A percentile compares a stretch with the other conserved stretches of the same genome.
Conservation (phyloP, 2,113 vertebrate species). For the Nothocercus julius region DNA sequence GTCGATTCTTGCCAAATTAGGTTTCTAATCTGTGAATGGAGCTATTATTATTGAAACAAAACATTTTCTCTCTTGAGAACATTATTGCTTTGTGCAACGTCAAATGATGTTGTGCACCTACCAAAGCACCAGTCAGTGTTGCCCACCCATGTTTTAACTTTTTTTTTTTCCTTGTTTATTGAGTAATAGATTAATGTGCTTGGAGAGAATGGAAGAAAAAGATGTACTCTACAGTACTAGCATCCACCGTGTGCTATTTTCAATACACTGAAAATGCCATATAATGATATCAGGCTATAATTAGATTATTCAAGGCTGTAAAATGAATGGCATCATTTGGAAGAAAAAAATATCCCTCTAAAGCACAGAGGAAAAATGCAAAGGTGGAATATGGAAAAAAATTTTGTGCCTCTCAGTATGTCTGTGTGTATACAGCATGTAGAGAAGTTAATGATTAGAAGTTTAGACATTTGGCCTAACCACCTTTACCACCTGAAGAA, state of each 20-base stretch:
- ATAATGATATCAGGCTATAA: neutral
- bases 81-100: constrained; percentile 11
- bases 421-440: neutral
- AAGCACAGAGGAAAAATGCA: neutral
- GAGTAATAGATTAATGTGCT: neutral
- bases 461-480: neutral
- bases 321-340: neutral
- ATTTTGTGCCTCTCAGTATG: neutral
- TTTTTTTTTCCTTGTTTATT: constrained; percentile 19
- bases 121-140: neutral
- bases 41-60: constrained; percentile 54
- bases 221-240: neutral
- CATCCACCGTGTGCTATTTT: neutral
- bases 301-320: constrained; percentile 1
- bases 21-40: constrained; percentile 30
- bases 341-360: neutral
- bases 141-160: neutral
- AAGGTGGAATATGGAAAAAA: neutral
- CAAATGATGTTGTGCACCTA: neutral
- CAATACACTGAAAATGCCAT: neutral
- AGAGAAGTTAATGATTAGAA: neutral
- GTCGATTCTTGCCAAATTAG: constrained; percentile 40
- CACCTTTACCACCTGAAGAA: neutral
- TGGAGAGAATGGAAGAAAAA: constrained; percentile 4
- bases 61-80: neutral